phyloP scores from a whole-genome alignment of 2,888 invertebrate genomes.

The Platynereis dumerilii region DNA sequence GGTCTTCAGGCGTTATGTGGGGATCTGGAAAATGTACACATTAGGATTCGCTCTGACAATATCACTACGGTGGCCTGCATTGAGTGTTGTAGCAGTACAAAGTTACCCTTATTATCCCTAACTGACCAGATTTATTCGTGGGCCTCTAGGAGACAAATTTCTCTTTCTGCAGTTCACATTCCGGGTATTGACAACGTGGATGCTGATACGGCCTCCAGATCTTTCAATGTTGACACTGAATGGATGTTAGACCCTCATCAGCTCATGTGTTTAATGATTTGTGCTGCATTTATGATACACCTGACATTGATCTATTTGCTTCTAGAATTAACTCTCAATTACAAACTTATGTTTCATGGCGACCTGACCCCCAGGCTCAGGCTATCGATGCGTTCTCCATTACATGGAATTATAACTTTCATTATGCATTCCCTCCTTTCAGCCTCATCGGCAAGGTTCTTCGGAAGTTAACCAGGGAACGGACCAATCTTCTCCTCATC shows the following conservation, averaged over 20 bases:
- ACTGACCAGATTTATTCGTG: slow-evolving; percentile 19
- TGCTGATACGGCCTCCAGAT: slow-evolving; percentile 10
- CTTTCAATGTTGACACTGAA: slow-evolving; percentile 18
- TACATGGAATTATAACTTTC: slow-evolving; percentile 23
- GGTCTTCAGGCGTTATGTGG: slow-evolving; percentile 4
- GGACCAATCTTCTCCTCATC: too few relatives aligned
- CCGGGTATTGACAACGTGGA: slow-evolving; percentile 10
- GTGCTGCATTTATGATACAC: not conserved
- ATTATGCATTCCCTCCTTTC: slow-evolving; percentile 37
- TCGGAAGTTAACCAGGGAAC: slow-evolving; percentile 29
- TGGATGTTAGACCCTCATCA: slow-evolving; percentile 5
- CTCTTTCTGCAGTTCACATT: not conserved
- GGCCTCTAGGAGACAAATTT: slow-evolving; percentile 5
- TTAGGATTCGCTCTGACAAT: slow-evolving; percentile 20
- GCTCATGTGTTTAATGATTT: not conserved
- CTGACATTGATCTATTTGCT: slow-evolving; percentile 34
- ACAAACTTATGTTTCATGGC: slow-evolving; percentile 30
- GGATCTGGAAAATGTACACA: not conserved
- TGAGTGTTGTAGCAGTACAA: too few relatives aligned
- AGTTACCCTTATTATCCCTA: too few relatives aligned
- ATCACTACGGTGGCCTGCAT: slow-evolving; percentile 2
- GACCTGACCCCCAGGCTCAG: slow-evolving; percentile 33
- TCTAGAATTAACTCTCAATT: slow-evolving; percentile 31
- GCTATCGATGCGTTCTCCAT: slow-evolving; percentile 34
- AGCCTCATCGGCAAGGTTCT: slow-evolving; percentile 29